These are phyloP conservation scores for Torymus texanus DNA, from an alignment of 2,888 invertebrate species.

Conservation along the genomic window DNA sequence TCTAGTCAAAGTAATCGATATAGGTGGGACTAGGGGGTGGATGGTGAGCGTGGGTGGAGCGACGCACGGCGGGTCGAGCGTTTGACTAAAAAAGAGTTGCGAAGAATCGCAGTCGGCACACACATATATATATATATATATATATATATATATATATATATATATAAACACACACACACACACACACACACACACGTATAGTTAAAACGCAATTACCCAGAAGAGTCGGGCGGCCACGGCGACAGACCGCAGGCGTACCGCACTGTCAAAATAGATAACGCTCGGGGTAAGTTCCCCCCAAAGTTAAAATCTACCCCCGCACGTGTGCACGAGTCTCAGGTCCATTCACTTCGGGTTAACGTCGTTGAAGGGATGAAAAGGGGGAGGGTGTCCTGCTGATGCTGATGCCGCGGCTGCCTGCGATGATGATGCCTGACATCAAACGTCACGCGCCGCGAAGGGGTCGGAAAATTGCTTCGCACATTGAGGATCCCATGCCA, in stretches of 20 bases:
- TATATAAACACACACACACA: no score
- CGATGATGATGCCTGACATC: conserved; percentile 28
- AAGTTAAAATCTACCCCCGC: conserved; percentile 72
- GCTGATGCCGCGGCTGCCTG: no score
- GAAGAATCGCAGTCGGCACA: conserved; percentile 38
- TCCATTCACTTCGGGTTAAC: conserved; percentile 73
- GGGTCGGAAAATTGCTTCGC: conserved; percentile 43
- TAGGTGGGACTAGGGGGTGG: background rate
- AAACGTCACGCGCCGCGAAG: conserved; percentile 28
- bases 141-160: background rate
- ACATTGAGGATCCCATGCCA: background rate
- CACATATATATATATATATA: background rate
- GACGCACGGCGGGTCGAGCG: conserved; percentile 40
- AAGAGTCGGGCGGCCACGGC: conserved; percentile 58
- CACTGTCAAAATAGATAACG: conserved; percentile 75
- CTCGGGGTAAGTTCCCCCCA: conserved; percentile 71
- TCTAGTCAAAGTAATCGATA: conserved; percentile 38
- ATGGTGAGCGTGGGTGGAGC: no score
- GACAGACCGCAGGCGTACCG: conserved; percentile 72
- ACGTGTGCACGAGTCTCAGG: conserved; percentile 58
- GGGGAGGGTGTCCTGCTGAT: background rate
- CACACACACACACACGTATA: no score
- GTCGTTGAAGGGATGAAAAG: conserved; percentile 63
- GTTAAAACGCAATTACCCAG: conserved; percentile 71
- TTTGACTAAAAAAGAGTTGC: conserved; percentile 46